Base-by-base conservation (phyloP, 1,140 invertebrate species). In the Conopomorpha cramerella region DNA sequence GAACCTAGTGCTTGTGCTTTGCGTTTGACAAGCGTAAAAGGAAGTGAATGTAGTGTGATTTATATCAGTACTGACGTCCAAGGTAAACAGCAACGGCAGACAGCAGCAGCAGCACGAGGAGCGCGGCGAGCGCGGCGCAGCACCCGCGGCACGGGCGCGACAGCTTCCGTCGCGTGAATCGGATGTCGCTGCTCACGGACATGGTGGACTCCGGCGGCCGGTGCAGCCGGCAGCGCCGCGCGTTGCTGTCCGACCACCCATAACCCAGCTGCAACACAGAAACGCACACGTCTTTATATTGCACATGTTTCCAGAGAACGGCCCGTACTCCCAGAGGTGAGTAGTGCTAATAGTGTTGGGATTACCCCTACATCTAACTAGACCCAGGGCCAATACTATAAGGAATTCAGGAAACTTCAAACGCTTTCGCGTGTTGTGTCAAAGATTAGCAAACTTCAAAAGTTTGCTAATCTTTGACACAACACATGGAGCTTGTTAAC, bases 21-120 rank as follows among this genome's bases (percentile, higher is more conserved):
- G n/a, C n/a, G n/a, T n/a, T n/a, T n/a, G n/a, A n/a, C n/a, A n/a
- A n/a, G n/a, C n/a, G n/a, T n/a, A n/a, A n/a, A n/a, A n/a, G n/a
- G n/a, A n/a, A n/a, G n/a, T n/a, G n/a, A n/a, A n/a, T n/a, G n/a
- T n/a, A n/a, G n/a, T n/a, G n/a, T n/a, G n/a, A n/a, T n/a, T n/a
- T n/a, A n/a, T n/a, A n/a, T n/a, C n/a, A n/a, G n/a, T 71, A 90
- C 91, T 88, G 81, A 94, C 92, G 91, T 72, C 87, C 91, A 49
- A 93, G 83, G 66, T 95, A 95, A 34, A 95, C 87, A 29, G 89
- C 87, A 26, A 89, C 83, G 8, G 89, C 88, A 16, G 90, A 86
- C 18, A 93, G 83, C 8, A 94, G 81, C 0, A 92, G 79, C 34
- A 92, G 85, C 32, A 94, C 82, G 1, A 94, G 80, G 51, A 94